These are phyloP conservation scores for Pangasius krempfi DNA, from an alignment of 2,797 vertebrate genomes.

Conservation along the genomic window DNA sequence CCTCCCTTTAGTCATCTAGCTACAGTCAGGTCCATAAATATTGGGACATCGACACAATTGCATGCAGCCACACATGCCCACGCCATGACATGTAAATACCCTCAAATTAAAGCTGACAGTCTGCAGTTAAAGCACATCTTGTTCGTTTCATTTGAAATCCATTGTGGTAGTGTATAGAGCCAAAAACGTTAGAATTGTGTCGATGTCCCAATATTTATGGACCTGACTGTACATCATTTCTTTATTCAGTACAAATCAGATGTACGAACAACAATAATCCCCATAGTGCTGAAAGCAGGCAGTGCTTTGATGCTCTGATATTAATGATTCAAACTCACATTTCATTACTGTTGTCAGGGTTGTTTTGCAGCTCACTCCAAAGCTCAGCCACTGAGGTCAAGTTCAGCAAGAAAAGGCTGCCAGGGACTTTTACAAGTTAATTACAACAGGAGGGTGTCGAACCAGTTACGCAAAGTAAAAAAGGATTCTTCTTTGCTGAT, in stretches of 20 bases:
- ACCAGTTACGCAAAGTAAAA: conserved; percentile 77
- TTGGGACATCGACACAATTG: too few relatives aligned
- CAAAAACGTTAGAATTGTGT: too few relatives aligned
- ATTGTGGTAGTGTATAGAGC: too few relatives aligned
- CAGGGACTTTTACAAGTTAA: conserved; percentile 58
- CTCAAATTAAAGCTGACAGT: too few relatives aligned
- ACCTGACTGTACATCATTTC: too few relatives aligned
- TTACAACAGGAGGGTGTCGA: conserved; percentile 70
- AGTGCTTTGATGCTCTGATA: background rate
- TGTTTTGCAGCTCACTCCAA: conserved; percentile 41
- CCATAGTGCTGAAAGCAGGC: background rate
- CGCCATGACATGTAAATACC: too few relatives aligned
- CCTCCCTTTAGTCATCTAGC: background rate
- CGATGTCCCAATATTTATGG: too few relatives aligned
- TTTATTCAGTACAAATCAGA: background rate
- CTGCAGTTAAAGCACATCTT: too few relatives aligned
- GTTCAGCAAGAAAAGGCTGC: conserved; percentile 65
- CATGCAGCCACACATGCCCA: too few relatives aligned
- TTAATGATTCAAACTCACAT: background rate
- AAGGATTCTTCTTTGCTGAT: conserved; percentile 63
- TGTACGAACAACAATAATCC: background rate
- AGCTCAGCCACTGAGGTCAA: conserved; percentile 69
- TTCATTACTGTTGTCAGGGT: background rate
- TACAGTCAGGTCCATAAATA: too few relatives aligned
- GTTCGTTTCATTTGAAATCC: too few relatives aligned